Base-by-base conservation (phyloP, 2,113 vertebrate genomes). In the Barbus barbus region DNA sequence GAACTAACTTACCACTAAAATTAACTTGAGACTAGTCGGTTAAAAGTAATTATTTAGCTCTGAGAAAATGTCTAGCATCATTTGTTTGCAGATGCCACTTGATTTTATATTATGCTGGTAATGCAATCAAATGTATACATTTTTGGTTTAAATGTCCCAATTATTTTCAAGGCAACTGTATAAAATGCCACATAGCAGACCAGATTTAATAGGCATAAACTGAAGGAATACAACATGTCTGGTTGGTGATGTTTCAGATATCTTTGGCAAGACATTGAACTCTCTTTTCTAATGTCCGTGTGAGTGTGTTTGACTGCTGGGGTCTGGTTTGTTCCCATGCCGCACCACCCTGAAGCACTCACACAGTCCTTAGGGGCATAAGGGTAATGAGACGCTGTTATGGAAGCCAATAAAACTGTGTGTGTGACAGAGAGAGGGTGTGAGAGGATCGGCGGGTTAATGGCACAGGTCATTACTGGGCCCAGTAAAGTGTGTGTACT, bases 361-460 rank as follows among this genome's bases (percentile, higher is more conserved):
- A 18, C n/a, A 18, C 56, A 41, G 73, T 28, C 63, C 76, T 73
- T 46, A 75, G 46, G 81, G 75, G 36, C 72, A 75, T 83, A 18
- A 56, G 67, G 56, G 56, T 76, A 85, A 87, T 74, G 61, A 85
- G 28, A 63, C 44, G 24, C 81, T 85, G 84, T 90, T 90, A 90
- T 89, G 92, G 90, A 69, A 83, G 89, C 90, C 90, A 90, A 87
- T 76, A 41, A 76, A 72, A 48, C 78, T 38, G 82, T 58, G 60
- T 53, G 65, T 78, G 83, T 76, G 77, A 81, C 38, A 80, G 61
- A 69, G 61, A 73, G 63, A 46, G 73, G 90, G 78, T 84, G 91
- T 41, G 63, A 81, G 76, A 41, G 89, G 91, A 91, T 90, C 89
- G 74, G 85, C 85, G 46, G 89, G 90, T 92, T 93, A 93, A 93